Base-by-base conservation (phyloP, 2,797 vertebrate genomes). In the Paedocypris micromegethes region DNA sequence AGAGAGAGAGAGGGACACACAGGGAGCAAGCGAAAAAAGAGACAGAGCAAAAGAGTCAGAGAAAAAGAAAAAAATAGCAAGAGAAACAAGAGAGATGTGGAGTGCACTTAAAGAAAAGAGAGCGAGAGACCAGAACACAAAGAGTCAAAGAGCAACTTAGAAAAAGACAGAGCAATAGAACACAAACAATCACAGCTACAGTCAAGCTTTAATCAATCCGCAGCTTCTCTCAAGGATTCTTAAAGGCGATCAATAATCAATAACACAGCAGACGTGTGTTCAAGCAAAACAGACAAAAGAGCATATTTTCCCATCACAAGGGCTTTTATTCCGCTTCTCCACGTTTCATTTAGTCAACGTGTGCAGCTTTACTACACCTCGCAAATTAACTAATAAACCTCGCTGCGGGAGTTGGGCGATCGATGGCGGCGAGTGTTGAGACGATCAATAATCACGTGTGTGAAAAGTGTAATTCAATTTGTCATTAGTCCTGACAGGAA, bases 391-490 rank as follows among this genome's bases (percentile, higher is more conserved):
- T 38, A 9, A 52, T 23, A 52, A 39, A 54, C 23, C 6, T 54
- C 52, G 23, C 6, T 0, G 5, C 45, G 48, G 53, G 23, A n/a
- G 3, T 68, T 43, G 38, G 54, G 8, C 6, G 48, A 43, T 65
- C 52, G 6, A 62, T 41, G 43, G 37, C 2, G 4, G 5, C 3
- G 9, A 9, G 56, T 50, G 9, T 38, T 3, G 5, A 9, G 74
- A 37, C 50, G 48, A 77, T 77, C 53, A 75, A 75, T 76, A 71
- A 38, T 60, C 23, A 23, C 41, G 62, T 58, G 53, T 51, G 56
- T 40, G 8, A 38, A 58, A 54, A 58, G 58, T 57, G 23, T 59
- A 63, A 76, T 65, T 4, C n/a, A 54, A 61, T 75, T 64, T 59
- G 44, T 51, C 48, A 73, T 61, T 70, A 73, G 60, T 72, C 51